Evolutionary conservation across 2,797 vertebrate species (phyloP), one percentile per base, ranked within the genome.

Genomic region (Pagetopsis macropterus): DNA sequence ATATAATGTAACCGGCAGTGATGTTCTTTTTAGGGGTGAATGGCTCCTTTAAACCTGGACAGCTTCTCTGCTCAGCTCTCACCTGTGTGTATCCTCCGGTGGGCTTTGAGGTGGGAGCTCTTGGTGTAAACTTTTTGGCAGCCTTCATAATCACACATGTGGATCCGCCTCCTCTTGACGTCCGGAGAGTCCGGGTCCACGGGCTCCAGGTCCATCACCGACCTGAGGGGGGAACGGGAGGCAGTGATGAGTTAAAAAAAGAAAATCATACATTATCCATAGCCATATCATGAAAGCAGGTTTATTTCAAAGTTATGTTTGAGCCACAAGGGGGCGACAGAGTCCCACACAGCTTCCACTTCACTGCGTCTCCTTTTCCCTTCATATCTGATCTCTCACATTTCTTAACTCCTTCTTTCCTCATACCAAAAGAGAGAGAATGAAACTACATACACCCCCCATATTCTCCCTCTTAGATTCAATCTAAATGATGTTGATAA

Each of bases 91-190:
- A 98, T 98, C 92, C 98, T 93, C 76, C 96, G 87, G 83, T 99
- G 98, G 40, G 97, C 97, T 93, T 99, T 99, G 79, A 99, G 95
- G 90, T 99, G 97, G 62, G 97, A 99, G 81, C 98, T 99, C 92
- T 99, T 99, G 67, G 98, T 99, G 92, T 99, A 99, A 77, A 99
- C 98, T 82, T 99, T 99, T 89, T 95, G 97, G 91, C 98, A 99
- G 86, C 98, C 98, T 44, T 97, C 97, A 1, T 99, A 99, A 93
- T 99, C 97, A 6, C 98, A 99, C 89, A 97, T 97, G 91, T 99
- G 97, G 89, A 98, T 97, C 65, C 97, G 94, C 72, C 97, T 94
- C 91, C 97, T 95, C 89, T 97, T 97, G 84, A 96, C 88, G 79
- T 98, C 97, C 0, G 96, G 95, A 0, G 96, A 97, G 10, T 91